Base-by-base conservation (phyloP, 53 echinoderm and acorn worm species). In the Crossaster papposus region DNA sequence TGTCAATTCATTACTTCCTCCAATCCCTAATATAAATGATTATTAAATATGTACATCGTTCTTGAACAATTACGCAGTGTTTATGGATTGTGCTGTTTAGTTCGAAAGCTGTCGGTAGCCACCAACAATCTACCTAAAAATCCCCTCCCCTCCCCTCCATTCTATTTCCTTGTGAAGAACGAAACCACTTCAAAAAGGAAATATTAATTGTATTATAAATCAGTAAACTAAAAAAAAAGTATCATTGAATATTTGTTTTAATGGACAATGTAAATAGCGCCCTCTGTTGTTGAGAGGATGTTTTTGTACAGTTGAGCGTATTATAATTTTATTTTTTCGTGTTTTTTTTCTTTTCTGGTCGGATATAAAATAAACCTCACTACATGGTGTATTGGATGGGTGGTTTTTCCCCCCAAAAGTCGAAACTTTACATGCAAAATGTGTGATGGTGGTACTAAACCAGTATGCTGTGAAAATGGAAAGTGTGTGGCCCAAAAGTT, bases 191-290 rank as follows among this genome's bases (percentile, higher is more conserved):
- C 17, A 58, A 24, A 28, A 38, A 0, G 13, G 2, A 34, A 23
- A 78, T 26, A 11, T 7, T 38, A 4, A 38, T 44, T 0, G 44
- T 44, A 26, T 44, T 52, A 64, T 30, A 58, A 54, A 55, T 80
- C 23, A 81, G 58, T 32, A 58, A 64, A 0, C 35, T 58, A 58
- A 44, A 7, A 44, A 51, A 28, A 65, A 65, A 20, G 65, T 71
- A 84, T 33, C 84, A 84, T 30, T 83, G 64, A 83, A 70, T 83
- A 83, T 87, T 87, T 87, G 76, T 76, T 75, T 87, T 87, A 75
- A 87, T 77, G 76, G 77, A 87, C 87, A 87, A 54, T 87, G 87
- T 87, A 87, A 54, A 87, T 87, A 87, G 87, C 58, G 77, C 77
- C 77, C 87, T 87, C 87, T 63, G 13, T 34, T 87, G n/a, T 55